phyloP scores from a whole-genome alignment of 2,113 vertebrate genomes.

The Cyanoderma ruficeps region DNA sequence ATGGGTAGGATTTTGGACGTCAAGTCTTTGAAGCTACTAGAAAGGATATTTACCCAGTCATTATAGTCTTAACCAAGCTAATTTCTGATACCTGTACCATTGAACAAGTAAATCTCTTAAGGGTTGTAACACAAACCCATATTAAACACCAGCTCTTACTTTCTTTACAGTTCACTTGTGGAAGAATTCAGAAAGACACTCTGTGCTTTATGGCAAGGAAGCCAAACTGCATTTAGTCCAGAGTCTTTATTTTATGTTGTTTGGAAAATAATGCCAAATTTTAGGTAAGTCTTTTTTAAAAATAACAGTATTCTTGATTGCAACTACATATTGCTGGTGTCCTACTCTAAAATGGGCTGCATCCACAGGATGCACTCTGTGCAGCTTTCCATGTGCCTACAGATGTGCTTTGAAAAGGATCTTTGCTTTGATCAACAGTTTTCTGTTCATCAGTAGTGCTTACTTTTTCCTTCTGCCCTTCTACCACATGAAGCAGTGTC shows the following conservation, averaged over 20 bases:
- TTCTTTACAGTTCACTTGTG: conserved; percentile 86
- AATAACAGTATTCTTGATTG: not conserved
- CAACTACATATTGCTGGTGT: not conserved
- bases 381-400: not conserved
- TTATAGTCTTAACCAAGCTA: not conserved
- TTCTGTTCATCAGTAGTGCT: not conserved
- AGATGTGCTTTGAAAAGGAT: not conserved
- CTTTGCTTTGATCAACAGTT: not conserved
- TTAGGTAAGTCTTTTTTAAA: conserved; percentile 82
- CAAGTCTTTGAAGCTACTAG: not conserved
- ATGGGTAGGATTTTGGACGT: not conserved
- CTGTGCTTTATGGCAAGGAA: conserved; percentile 96
- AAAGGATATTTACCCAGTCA: not conserved
- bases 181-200: conserved; percentile 99
- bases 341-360: not conserved
- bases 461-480: not conserved
- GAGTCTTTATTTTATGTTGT: conserved; percentile 97
- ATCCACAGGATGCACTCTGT: not conserved
- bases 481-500: not conserved
- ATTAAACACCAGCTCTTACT: not conserved
- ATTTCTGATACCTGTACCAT: not conserved
- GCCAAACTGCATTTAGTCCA: conserved; percentile 93
- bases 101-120: not conserved
- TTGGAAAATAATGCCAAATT: conserved; percentile 99
- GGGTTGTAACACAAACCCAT: not conserved